Conservation (phyloP, 2,888 invertebrate species). For the Dermolepida albohirtum region DNA sequence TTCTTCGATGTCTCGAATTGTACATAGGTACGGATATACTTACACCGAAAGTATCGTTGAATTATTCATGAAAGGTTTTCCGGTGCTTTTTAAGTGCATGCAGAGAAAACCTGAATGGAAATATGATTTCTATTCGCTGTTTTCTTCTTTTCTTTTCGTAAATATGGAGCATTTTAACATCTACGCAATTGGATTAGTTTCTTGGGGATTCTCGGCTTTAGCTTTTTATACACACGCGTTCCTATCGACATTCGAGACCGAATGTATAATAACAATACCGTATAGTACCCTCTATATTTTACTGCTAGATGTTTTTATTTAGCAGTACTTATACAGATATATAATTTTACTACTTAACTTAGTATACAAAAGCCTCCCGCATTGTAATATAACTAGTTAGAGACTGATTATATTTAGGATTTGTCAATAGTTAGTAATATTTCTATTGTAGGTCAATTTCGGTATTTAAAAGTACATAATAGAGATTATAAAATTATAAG, state of each 20-base stretch:
- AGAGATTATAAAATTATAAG: too few relatives aligned
- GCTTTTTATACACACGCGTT: conserved; percentile 22
- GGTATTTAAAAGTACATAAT: too few relatives aligned
- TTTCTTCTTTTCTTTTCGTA: conserved; percentile 28
- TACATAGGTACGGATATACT: conserved; percentile 35
- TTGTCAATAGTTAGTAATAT: too few relatives aligned
- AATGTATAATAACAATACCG: too few relatives aligned
- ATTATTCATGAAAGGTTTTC: conserved; percentile 40
- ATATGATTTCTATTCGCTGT: conserved; percentile 39
- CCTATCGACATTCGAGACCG: conserved; percentile 17
- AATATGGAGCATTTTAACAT: conserved; percentile 38
- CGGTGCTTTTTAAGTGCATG: conserved; percentile 38
- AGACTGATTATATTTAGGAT: too few relatives aligned
- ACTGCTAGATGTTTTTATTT: too few relatives aligned
- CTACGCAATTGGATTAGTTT: conserved; percentile 37
- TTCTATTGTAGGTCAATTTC: too few relatives aligned
- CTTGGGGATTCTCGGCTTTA: conserved; percentile 27
- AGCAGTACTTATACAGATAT: too few relatives aligned
- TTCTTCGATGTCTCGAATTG: conserved; percentile 25
- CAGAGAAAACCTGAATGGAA: conserved; percentile 40
- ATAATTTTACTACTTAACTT: too few relatives aligned
- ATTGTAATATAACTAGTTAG: too few relatives aligned
- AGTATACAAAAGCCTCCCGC: too few relatives aligned
- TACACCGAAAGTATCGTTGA: conserved; percentile 39
- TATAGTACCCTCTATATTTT: too few relatives aligned